These are phyloP conservation scores for Philotrypesis tridentata DNA, from an alignment of 1,140 invertebrate genomes.

Conservation along the genomic window DNA sequence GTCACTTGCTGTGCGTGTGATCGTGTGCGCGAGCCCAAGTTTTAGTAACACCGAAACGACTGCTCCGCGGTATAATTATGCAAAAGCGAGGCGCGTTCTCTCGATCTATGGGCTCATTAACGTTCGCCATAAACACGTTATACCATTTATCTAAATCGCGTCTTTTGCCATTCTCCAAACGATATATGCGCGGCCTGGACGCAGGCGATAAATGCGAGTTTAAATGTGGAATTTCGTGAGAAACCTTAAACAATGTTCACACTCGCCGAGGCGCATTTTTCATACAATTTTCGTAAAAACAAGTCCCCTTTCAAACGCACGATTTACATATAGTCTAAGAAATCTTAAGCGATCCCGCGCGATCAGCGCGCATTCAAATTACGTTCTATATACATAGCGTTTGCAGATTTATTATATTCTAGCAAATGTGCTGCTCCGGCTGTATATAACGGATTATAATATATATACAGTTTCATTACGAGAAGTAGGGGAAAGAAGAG, in stretches of 20 bases:
- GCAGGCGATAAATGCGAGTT: neutral
- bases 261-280: neutral
- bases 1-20: neutral
- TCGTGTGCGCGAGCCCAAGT: neutral
- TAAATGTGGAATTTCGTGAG: constrained; percentile 10
- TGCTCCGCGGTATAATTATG: constrained; percentile 33
- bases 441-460: no score
- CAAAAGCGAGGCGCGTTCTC: constrained; percentile 27
- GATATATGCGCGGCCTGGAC: neutral
- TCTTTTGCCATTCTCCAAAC: constrained; percentile 33
- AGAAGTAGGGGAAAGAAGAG: no score
- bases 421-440: no score
- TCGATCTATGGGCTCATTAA: constrained; percentile 49
- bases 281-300: no score
- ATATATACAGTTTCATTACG: no score
- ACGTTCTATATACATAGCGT: no score
- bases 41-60: constrained; percentile 11
- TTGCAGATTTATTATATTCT: no score
- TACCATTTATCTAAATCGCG: constrained; percentile 47
- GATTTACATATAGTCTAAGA: no score
- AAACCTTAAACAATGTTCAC: constrained; percentile 27
- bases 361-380: no score
- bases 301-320: no score
- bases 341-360: no score
- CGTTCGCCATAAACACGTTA: constrained; percentile 38